Percentiles rank a stretch among this genome's conserved stretches.
Evolutionary conservation across 2,888 invertebrate genomes (phyloP).

Genomic region (Carcina quercana): DNA sequence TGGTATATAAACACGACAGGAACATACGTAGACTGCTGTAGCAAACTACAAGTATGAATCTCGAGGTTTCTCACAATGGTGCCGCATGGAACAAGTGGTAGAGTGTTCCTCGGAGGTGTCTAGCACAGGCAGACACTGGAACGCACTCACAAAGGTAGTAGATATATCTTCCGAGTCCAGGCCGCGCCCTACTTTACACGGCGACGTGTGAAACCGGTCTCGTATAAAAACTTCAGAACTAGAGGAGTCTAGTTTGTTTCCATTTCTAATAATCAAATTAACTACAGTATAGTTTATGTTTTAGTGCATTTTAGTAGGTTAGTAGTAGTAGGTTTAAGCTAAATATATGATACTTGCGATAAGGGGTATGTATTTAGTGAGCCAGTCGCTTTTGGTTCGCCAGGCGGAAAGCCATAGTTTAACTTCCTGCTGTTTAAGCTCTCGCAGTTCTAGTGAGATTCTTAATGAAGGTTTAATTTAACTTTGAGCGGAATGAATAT

Average conservation of each 20-base stretch:
- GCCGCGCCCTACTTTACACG: conserved; percentile 36
- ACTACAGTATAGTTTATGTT: not conserved
- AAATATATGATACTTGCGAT: too few relatives aligned
- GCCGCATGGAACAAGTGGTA: conserved; percentile 8
- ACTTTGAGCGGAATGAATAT: too few relatives aligned
- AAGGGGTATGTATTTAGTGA: too few relatives aligned
- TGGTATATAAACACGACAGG: too few relatives aligned
- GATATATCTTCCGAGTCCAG: conserved; percentile 31
- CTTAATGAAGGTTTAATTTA: too few relatives aligned
- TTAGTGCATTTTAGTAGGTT: not conserved
- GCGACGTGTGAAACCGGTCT: not conserved
- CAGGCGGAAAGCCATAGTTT: too few relatives aligned
- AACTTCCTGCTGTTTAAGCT: too few relatives aligned
- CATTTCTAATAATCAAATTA: not conserved
- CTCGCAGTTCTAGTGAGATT: too few relatives aligned
- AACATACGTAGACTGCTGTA: too few relatives aligned
- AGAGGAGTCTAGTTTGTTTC: not conserved
- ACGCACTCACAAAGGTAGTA: conserved; percentile 8
- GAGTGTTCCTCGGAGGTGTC: conserved; percentile 23
- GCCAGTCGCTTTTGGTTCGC: too few relatives aligned
- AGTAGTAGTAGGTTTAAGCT: too few relatives aligned
- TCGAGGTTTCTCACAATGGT: conserved; percentile 5
- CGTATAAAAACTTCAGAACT: not conserved
- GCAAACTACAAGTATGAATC: not conserved
- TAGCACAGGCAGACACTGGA: conserved; percentile 19